Base-by-base conservation (phyloP, 53 echinoderm and acorn worm species). In the Hippasteria phrygiana region DNA sequence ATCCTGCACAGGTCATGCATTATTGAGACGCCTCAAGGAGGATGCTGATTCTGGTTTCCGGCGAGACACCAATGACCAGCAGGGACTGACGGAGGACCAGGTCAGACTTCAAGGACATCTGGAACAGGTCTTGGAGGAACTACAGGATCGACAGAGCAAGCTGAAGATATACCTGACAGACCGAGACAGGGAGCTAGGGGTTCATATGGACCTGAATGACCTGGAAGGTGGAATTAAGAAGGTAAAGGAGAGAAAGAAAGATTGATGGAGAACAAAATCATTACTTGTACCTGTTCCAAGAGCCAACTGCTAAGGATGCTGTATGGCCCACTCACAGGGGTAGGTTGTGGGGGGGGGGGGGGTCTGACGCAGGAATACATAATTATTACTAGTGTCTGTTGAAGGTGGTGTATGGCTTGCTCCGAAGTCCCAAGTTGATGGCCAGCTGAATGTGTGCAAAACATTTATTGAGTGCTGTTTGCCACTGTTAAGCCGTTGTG, bases 211-310 rank as follows among this genome's bases (percentile, higher is more conserved):
- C 29, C 88, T 96, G 2, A 88, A 87, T 24, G 96, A 97, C 47
- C 70, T 98, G 73, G 94, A 94, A 78, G 71, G 62, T 41, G 96
- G 98, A 20, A 98, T 98, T 37, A 98, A 98, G 87, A 93, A 90
- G 93, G 98, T 95, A 81, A 88, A 87, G 11, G 13, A 54, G 9
- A 51, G 35, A 26, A 8, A 17, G 73, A 47, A n/a, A 39, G 33
- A 84, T 13, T n/a, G n/a, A n/a, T n/a, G n/a, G n/a, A n/a, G n/a
- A n/a, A n/a, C n/a, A n/a, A n/a, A n/a, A n/a, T n/a, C n/a, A n/a
- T n/a, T n/a, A n/a, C n/a, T n/a, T n/a, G n/a, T n/a, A n/a, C n/a
- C n/a, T n/a, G n/a, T n/a, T n/a, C n/a, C n/a, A n/a, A n/a, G n/a
- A n/a, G n/a, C n/a, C n/a, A n/a, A n/a, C n/a, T n/a, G n/a, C n/a